Evolutionary conservation across 2,113 vertebrate genomes (phyloP), one percentile per base, ranked within the genome.

Genomic region (cattle (Bos taurus)): DNA sequence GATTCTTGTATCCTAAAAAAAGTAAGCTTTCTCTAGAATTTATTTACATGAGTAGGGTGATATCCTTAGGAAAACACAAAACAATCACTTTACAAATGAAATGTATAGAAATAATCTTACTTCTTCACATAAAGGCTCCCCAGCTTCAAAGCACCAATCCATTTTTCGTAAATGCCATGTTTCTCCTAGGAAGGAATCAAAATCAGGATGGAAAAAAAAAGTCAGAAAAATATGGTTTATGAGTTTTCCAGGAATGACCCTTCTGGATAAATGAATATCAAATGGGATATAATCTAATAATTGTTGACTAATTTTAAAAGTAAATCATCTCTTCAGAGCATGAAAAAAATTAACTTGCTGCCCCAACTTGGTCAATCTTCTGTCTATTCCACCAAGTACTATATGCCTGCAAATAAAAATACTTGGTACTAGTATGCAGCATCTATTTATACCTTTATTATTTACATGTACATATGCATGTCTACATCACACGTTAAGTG

Each of bases 111-210:
- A 71, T 36, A 11, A 26, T 52, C 94, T 97, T 97, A 99, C 99
- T 98, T 99, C 99, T 56, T 99, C 99, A 97, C 97, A 98, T 28
- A 99, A 98, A 43, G 99, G 98, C 59, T 99, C 99, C 62, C 99
- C 99, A 28, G 99, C 99, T 97, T 99, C 99, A 90, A 99, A 99
- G 96, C 99, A 99, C 99, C 99, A 99, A 88, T 99, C 99, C 33
- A 99, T 98, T 97, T 98, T 99, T 87, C 99, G 99, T 90, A 99
- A 98, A 97, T 99, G 99, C 99, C 99, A 99, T 2, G 0, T 89
- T 33, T 98, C 98, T 95, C 99, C 99, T 99, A 40, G 4, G 36
- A 98, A 81, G 94, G 92, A 98, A 96, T 48, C 30, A 77, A 67
- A 56, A 97, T n/a, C 52, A 81, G 89, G 85, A 77, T 77, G 91